A percentile compares a stretch with the other conserved stretches of the same genome.
Conservation (phyloP, 2,113 vertebrate species). For the Sebastes fasciatus region DNA sequence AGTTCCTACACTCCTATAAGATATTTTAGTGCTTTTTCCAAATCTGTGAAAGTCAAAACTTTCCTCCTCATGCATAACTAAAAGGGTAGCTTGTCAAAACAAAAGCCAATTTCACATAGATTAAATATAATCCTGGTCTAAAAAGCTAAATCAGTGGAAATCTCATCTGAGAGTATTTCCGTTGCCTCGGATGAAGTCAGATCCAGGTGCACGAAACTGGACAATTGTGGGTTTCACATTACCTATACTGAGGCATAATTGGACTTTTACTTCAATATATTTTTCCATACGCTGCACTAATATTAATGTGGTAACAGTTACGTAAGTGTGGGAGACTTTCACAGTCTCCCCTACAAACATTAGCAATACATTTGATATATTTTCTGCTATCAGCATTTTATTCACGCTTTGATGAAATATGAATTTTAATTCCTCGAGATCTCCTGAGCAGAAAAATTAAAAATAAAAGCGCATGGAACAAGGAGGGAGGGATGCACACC, state of each 20-base stretch:
- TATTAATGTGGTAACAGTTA: constrained; percentile 41
- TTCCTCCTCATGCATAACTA: constrained; percentile 26
- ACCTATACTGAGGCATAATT: constrained; percentile 14
- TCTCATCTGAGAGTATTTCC: constrained; percentile 22
- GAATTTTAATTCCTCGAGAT: constrained; percentile 68
- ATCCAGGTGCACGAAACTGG: constrained; percentile 11
- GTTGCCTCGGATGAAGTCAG: constrained; percentile 1
- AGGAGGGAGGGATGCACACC: constrained; percentile 32
- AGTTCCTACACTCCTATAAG: neutral
- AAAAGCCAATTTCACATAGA: constrained; percentile 41
- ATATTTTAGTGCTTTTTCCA: constrained; percentile 14
- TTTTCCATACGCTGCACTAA: constrained; percentile 1
- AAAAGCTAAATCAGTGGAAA: constrained; percentile 23
- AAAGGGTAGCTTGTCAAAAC: constrained; percentile 38
- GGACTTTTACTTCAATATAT: constrained; percentile 9
- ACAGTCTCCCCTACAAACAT: constrained; percentile 48
- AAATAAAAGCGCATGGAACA: constrained; percentile 51
- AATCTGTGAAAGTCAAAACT: constrained; percentile 32
- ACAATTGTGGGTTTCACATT: constrained; percentile 8
- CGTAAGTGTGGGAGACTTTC: constrained; percentile 43
- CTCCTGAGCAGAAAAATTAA: constrained; percentile 54
- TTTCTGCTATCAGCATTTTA: constrained; percentile 74
- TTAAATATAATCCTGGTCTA: constrained; percentile 39
- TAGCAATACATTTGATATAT: constrained; percentile 58
- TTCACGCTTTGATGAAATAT: constrained; percentile 68